Conservation (phyloP, 2,888 invertebrate species). For the Drosophila diplacantha region DNA sequence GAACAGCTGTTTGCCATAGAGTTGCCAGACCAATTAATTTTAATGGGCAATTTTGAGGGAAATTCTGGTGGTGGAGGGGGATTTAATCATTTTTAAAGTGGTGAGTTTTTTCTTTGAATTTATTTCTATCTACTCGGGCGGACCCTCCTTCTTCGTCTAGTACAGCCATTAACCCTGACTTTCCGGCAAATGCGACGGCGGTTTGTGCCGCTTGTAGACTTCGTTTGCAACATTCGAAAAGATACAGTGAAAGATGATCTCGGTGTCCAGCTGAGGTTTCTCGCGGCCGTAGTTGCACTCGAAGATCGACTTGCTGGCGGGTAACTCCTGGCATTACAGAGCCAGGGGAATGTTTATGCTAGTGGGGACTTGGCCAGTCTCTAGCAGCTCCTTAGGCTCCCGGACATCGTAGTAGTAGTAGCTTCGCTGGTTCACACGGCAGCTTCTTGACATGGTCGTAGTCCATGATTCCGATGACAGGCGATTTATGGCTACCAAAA, state of each 20-base stretch:
- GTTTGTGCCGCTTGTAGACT: conserved; percentile 82
- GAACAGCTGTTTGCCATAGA: conserved; percentile 47
- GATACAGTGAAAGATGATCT: conserved; percentile 85
- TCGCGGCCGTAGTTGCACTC: conserved; percentile 79
- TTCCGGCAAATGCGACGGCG: conserved; percentile 68
- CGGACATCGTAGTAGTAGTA: conserved; percentile 89
- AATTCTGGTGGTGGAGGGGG: conserved; percentile 1
- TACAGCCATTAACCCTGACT: conserved; percentile 76
- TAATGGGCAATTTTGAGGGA: not conserved
- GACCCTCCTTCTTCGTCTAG: conserved; percentile 74
- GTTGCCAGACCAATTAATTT: conserved; percentile 34
- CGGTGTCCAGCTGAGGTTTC: conserved; percentile 81
- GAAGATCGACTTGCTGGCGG: conserved; percentile 78
- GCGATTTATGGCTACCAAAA: conserved; percentile 5
- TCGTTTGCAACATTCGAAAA: conserved; percentile 83
- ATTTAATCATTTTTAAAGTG: not conserved
- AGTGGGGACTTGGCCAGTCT: conserved; percentile 85
- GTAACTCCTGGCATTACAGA: conserved; percentile 59
- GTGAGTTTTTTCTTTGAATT: not conserved
- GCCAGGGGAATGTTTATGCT: conserved; percentile 87
- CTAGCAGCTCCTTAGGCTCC: conserved; percentile 84
- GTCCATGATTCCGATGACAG: conserved; percentile 50
- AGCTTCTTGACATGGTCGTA: conserved; percentile 76
- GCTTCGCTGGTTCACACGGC: conserved; percentile 78
- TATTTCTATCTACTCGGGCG: conserved; percentile 76